Percentiles rank a stretch among this genome's conserved stretches.
Evolutionary conservation across 2,113 vertebrate species (phyloP).

Genomic region (Agapornis roseicollis): DNA sequence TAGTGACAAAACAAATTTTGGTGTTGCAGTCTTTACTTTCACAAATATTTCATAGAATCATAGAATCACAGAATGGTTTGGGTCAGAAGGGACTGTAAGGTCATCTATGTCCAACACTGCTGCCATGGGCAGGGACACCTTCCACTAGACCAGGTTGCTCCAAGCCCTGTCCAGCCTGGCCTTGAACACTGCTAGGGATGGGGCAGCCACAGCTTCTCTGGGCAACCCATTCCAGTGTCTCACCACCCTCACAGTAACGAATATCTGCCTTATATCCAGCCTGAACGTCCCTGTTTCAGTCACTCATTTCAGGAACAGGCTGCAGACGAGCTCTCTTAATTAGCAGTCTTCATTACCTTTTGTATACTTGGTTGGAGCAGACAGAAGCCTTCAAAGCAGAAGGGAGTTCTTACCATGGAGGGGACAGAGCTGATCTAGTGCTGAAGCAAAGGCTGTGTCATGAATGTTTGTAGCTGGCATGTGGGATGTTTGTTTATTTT

Average conservation of each 20-base stretch:
- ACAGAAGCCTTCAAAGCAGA: neutral
- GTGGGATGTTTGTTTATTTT: neutral
- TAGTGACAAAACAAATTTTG: neutral
- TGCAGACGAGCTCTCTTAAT: neutral
- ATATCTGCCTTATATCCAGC: neutral
- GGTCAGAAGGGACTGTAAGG: neutral
- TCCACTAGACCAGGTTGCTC: neutral
- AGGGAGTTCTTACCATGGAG: neutral
- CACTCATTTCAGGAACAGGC: neutral
- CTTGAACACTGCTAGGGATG: neutral
- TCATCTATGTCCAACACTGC: neutral
- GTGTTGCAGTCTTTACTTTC: neutral
- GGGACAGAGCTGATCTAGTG: neutral
- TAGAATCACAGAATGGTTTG: neutral
- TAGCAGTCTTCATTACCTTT: neutral
- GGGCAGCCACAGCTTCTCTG: neutral
- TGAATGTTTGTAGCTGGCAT: neutral
- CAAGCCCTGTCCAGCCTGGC: neutral
- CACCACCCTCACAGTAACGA: neutral
- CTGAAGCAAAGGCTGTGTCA: neutral
- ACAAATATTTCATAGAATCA: neutral
- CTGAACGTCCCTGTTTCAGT: neutral
- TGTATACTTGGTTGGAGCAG: neutral
- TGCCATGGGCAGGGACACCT: neutral
- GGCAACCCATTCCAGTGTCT: neutral